Evolutionary conservation across 2,888 invertebrate genomes (phyloP).

Genomic region (Synanthedon formicaeformis): DNA sequence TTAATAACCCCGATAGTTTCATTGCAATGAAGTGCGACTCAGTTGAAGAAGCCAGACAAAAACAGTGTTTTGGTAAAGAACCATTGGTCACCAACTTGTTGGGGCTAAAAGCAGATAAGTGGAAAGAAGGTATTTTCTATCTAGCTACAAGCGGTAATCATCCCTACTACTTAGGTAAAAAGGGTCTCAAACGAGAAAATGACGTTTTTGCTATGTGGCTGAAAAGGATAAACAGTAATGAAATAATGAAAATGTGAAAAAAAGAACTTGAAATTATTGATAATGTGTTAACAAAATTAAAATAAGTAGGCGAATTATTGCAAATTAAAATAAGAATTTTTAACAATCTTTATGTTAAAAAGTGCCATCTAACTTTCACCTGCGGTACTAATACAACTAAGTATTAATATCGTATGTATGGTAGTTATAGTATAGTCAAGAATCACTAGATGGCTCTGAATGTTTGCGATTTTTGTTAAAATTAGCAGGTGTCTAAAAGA

Average conservation of each 20-base stretch:
- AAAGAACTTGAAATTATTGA: background rate
- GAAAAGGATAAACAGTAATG: background rate
- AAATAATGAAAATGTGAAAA: background rate
- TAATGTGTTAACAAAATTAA: too few species aligned
- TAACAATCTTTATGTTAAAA: too few species aligned
- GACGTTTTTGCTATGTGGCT: conserved; percentile 10
- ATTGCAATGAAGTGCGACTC: conserved; percentile 23
- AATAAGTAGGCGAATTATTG: too few species aligned
- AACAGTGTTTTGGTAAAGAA: conserved; percentile 16
- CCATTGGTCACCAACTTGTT: conserved; percentile 19
- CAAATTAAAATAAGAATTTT: too few species aligned
- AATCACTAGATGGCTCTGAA: too few species aligned
- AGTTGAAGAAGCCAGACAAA: conserved; percentile 22
- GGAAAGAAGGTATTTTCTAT: conserved; percentile 23
- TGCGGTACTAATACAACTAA: too few species aligned
- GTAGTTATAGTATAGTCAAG: too few species aligned
- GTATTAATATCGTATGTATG: too few species aligned
- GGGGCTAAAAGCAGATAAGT: conserved; percentile 18
- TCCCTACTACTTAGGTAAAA: conserved; percentile 39
- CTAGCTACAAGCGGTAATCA: conserved; percentile 23
- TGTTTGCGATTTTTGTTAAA: too few species aligned
- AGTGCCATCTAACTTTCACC: too few species aligned
- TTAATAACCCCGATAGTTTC: conserved; percentile 16
- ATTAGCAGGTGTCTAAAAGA: too few species aligned
- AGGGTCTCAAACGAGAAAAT: conserved; percentile 33